Percentiles rank a stretch among this genome's conserved stretches.
Conservation (phyloP, 2,797 vertebrate species). For the Rhinatrema bivittatum region DNA sequence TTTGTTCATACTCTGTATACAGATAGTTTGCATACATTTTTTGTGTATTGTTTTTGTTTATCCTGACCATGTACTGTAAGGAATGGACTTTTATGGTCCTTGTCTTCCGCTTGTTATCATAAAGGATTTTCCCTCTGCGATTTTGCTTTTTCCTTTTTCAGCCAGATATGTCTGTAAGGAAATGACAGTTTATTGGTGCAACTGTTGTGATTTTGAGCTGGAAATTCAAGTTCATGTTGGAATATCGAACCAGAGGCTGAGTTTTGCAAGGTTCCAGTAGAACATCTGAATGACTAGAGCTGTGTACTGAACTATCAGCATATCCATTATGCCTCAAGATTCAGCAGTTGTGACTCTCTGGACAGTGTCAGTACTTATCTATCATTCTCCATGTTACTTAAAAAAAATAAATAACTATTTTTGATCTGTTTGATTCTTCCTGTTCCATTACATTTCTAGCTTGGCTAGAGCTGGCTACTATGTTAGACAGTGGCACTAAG, state of each 20-base stretch:
- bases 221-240: constrained; percentile 12
- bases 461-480: too few species aligned
- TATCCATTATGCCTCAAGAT: neutral
- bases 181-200: constrained; percentile 8
- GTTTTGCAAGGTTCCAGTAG: constrained; percentile 10
- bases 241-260: constrained; percentile 3
- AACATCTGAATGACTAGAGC: constrained; percentile 17
- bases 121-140: constrained; percentile 5
- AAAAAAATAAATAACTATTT: too few species aligned
- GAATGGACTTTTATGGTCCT: neutral
- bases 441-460: too few species aligned
- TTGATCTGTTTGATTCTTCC: too few species aligned
- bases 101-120: constrained; percentile 4
- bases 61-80: neutral
- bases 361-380: too few species aligned
- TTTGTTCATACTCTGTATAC: too few species aligned
- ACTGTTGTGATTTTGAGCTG: constrained; percentile 7
- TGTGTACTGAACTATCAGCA: constrained; percentile 1
- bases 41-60: too few species aligned
- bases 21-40: too few species aligned
- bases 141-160: neutral
- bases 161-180: neutral
- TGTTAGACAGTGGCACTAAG: too few species aligned
- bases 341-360: too few species aligned
- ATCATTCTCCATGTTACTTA: too few species aligned